phyloP scores from a whole-genome alignment of 2,113 vertebrate genomes.

The Heterocephalus glaber region DNA sequence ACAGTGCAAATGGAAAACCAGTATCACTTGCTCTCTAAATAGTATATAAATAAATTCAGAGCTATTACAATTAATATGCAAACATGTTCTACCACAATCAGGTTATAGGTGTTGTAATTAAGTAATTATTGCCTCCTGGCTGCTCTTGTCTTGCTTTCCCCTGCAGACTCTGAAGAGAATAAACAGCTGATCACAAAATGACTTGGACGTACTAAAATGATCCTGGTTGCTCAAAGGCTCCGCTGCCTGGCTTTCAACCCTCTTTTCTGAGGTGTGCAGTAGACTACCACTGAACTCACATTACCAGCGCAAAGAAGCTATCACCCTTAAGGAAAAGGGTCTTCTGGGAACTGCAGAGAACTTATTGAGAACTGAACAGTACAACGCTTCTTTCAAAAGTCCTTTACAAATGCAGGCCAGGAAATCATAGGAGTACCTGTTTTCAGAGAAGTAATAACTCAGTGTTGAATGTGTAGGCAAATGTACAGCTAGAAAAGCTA shows the following conservation, averaged over 20 bases:
- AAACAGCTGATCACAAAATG: not conserved
- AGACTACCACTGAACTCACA: not conserved
- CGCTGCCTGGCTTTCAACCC: not conserved
- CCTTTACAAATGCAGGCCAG: conserved; percentile 59
- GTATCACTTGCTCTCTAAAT: not conserved
- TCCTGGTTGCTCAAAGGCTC: not conserved
- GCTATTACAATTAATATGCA: not conserved
- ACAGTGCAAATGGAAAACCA: conserved; percentile 23
- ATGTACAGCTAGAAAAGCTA: conserved; percentile 49
- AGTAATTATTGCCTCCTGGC: not conserved
- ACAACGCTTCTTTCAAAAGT: conserved; percentile 67
- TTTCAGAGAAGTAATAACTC: conserved; percentile 71
- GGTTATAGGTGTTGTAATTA: not conserved
- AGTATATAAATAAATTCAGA: conserved; percentile 29
- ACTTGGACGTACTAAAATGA: not conserved
- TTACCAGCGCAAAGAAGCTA: not conserved
- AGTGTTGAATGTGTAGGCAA: conserved; percentile 23
- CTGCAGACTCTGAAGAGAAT: not conserved
- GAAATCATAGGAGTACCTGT: conserved; percentile 73
- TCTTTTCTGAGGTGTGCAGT: not conserved
- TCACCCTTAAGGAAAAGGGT: not conserved
- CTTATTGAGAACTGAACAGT: not conserved
- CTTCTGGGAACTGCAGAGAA: conserved; percentile 36
- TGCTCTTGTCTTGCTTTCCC: not conserved
- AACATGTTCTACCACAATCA: not conserved